Evolutionary conservation across 2,113 vertebrate species (phyloP), one percentile per base, ranked within the genome.

Genomic region (Cyanoramphus novaezelandiae): DNA sequence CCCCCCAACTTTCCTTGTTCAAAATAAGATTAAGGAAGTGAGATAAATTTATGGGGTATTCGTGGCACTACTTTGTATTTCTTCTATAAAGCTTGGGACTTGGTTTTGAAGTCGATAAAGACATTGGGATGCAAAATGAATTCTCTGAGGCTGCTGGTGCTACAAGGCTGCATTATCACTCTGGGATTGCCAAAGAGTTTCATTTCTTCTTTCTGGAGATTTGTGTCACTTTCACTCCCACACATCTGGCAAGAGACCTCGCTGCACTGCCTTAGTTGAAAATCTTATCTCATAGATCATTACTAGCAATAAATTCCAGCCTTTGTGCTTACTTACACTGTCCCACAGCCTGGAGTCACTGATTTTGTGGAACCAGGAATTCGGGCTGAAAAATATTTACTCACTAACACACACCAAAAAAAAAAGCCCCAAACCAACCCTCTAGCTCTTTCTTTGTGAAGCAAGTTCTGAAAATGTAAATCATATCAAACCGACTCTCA

Each of bases 201-300:
- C 65, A 5, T 46, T 27, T 50, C 46, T 86, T 72, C 74, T 75
- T 74, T 81, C 41, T 9, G 0, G 70, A 89, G 44, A 87, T 95
- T 93, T 92, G 89, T 95, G 95, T 97, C 95, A 94, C 89, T 95
- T 95, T 95, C 95, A 97, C 96, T 96, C 96, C 94, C 67, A 92
- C 96, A 92, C 93, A 97, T 96, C 95, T 97, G 96, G 96, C 94
- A 95, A 79, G 63, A 85, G 82, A 76, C 69, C 81, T 72, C 68
- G 78, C 87, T 85, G 83, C 49, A 43, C 81, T 85, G 84, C 67
- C 87, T 94, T 82, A 82, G 84, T 70, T 94, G 87, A 94, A 95
- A 96, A 91, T 92, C 91, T 95, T 96, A 95, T 97, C 96, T 96
- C 94, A 91, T 92, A 95, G 86, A 95, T 96, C 93, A 93, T 88